A percentile compares a stretch with the other conserved stretches of the same genome.
Evolutionary conservation across 1,140 invertebrate species (phyloP).

Genomic region (Carposina sasakii): DNA sequence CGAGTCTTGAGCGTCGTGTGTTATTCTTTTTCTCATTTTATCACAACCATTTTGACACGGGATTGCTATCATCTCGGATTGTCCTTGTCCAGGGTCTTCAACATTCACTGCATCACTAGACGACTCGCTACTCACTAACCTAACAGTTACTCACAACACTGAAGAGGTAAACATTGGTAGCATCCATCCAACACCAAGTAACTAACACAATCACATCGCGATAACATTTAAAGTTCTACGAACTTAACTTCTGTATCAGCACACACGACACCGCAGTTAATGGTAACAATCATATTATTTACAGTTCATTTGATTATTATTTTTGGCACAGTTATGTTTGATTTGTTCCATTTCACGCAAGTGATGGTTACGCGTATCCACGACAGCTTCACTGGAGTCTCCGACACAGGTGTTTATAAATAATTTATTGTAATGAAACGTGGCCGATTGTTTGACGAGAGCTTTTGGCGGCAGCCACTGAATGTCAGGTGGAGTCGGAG

Average conservation of each 20-base stretch:
- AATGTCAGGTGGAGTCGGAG: constrained; percentile 53
- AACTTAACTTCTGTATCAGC: constrained; percentile 32
- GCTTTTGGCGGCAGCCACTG: too few species aligned
- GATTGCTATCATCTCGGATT: too few species aligned
- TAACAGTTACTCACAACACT: constrained; percentile 65
- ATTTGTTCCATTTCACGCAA: constrained; percentile 38
- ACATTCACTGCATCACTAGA: too few species aligned
- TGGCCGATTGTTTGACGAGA: too few species aligned
- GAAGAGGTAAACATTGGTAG: constrained; percentile 64
- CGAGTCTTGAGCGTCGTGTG: too few species aligned
- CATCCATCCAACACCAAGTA: too few species aligned
- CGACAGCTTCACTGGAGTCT: constrained; percentile 25
- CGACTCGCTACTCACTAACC: constrained; percentile 32
- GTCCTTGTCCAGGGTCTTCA: too few species aligned
- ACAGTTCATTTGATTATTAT: constrained; percentile 34
- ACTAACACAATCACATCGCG: constrained; percentile 52
- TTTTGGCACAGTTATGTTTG: constrained; percentile 56
- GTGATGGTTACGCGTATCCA: constrained; percentile 35
- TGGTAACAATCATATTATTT: background rate
- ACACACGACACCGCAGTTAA: constrained; percentile 24
- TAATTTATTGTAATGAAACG: constrained; percentile 44
- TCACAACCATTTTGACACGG: constrained; percentile 52
- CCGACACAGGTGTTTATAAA: constrained; percentile 55
- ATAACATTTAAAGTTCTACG: constrained; percentile 33
- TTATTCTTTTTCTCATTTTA: constrained; percentile 35